Base-by-base conservation (phyloP, 1,140 invertebrate species). In the Protaetia brevitarsis region DNA sequence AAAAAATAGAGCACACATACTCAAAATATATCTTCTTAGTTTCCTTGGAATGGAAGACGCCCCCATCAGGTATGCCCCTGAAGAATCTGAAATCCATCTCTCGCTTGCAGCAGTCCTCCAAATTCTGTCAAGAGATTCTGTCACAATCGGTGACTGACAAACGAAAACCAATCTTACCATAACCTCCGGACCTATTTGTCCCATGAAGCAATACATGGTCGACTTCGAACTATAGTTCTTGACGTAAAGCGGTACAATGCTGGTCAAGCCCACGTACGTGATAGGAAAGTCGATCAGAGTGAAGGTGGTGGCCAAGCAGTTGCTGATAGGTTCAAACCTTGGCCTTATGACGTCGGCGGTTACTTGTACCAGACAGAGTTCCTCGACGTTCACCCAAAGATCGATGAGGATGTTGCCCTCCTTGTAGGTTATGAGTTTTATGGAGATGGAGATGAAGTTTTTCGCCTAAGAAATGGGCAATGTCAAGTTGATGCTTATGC, bases 331-430 rank as follows among this genome's bases (percentile, higher is more conserved):
- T 11, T 21, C 36, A 5, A 75, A 45, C 36, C 56, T 66, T 0
- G 72, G 70, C n/a, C 27, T 28, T 21, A 74, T 73, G 26, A 74
- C 73, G 1, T 19, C 63, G 13, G 70, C 74, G 23, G 45, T 61
- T n/a, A 75, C 36, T 2, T 51, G 56, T 10, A 74, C 66, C 30
- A 70, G 56, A 57, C 68, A 67, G 0, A 29, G 69, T 10, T 69
- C 69, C 8, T 71, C 67, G 2, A 69, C 67, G 60, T 75, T 75
- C 7, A 75, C 65, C 74, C 74, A 75, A 26, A 75, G 71, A 57
- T 75, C 72, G 29, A 70, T 68, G 4, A 37, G 8, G 27, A 72
- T 72, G 10, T 51, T 28, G 7, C 74, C 74, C 62, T 70, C 68
- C 6, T 29, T 21, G 1, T 56, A 51, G 10, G 70, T 69, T 1